A percentile compares a stretch with the other conserved stretches of the same genome.
Evolutionary conservation across 2,797 vertebrate genomes (phyloP).

Genomic region (Sternarchorhynchus goeldii): DNA sequence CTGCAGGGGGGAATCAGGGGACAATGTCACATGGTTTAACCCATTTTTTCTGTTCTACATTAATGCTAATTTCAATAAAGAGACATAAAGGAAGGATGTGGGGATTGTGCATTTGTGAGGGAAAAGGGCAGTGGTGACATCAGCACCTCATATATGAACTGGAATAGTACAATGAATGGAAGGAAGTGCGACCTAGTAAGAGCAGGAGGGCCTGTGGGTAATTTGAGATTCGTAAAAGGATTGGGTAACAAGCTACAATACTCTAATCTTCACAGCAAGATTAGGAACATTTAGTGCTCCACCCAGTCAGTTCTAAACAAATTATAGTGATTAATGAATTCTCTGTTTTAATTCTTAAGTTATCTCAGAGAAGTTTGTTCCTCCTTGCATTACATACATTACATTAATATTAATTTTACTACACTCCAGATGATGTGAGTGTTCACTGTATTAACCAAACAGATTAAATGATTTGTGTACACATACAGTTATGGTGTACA

Average conservation of each 20-base stretch:
- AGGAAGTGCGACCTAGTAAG: slow-evolving; percentile 28
- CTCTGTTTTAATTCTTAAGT: too few relatives aligned
- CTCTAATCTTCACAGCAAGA: neutral
- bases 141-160: slow-evolving; percentile 37
- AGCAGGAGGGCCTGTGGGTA: slow-evolving; percentile 7
- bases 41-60: slow-evolving; percentile 2
- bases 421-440: too few relatives aligned
- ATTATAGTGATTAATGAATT: neutral
- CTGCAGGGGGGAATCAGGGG: slow-evolving; percentile 63
- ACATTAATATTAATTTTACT: too few relatives aligned
- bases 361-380: too few relatives aligned
- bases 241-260: slow-evolving; percentile 3
- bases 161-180: slow-evolving; percentile 38
- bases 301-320: neutral
- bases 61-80: slow-evolving; percentile 15
- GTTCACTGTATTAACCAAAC: too few relatives aligned
- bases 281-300: neutral
- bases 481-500: too few relatives aligned
- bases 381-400: too few relatives aligned
- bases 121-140: slow-evolving; percentile 40
- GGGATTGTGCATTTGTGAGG: slow-evolving; percentile 3
- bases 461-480: too few relatives aligned
- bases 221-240: slow-evolving; percentile 16
- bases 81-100: slow-evolving; percentile 21
- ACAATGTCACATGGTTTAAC: neutral